phyloP scores from a whole-genome alignment of 2,888 invertebrate genomes.

The Oscheius sp. region DNA sequence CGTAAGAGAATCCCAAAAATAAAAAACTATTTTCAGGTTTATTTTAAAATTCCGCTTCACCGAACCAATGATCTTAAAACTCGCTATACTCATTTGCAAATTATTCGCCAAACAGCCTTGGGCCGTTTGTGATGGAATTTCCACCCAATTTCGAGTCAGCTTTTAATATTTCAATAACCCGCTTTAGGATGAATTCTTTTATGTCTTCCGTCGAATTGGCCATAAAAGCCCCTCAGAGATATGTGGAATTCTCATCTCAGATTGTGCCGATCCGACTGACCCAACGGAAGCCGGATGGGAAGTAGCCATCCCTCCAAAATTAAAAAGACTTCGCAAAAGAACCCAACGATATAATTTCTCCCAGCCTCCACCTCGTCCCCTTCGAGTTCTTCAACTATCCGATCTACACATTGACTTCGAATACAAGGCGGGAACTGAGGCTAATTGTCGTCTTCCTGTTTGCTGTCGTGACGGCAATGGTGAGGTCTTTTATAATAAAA shows the following conservation, averaged over 20 bases:
- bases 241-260: constrained; percentile 61
- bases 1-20: neutral
- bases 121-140: constrained; percentile 65
- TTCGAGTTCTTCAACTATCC: constrained; percentile 81
- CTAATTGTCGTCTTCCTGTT: constrained; percentile 90
- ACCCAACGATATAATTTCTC: neutral
- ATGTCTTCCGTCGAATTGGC: constrained; percentile 61
- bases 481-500: neutral
- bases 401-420: constrained; percentile 95
- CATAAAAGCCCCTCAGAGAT: constrained; percentile 54
- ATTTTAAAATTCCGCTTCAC: constrained; percentile 44
- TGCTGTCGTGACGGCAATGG: constrained; percentile 78
- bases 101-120: constrained; percentile 59
- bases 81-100: constrained; percentile 60
- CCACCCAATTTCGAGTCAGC: constrained; percentile 62
- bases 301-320: constrained; percentile 18
- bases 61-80: constrained; percentile 53
- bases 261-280: constrained; percentile 74
- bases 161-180: neutral
- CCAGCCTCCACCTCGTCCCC: constrained; percentile 25
- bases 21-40: constrained; percentile 30
- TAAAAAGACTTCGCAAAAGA: neutral
- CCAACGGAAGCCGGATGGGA: constrained; percentile 64
- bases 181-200: constrained; percentile 66
- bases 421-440: constrained; percentile 85